Base-by-base conservation (phyloP, 2,888 invertebrate species). In the Cantharis rustica region DNA sequence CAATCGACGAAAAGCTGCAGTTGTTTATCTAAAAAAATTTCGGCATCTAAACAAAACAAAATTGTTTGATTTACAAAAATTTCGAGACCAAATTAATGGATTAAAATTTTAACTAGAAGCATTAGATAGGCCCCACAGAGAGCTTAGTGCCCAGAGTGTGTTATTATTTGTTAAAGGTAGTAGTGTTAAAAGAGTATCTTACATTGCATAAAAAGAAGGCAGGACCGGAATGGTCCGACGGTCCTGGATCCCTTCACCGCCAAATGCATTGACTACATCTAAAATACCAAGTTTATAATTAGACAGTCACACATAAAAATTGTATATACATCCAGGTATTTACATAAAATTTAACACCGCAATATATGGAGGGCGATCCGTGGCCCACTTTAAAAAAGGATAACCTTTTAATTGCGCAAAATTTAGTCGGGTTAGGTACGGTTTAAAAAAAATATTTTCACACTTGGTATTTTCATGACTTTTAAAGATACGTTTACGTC, bases 191-290 rank as follows among this genome's bases (percentile, higher is more conserved):
- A 84, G 81, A 83, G 81, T 81, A 83, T 85, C 87, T 87, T 87
- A 87, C 87, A 87, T 86, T 87, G 86, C 85, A 84, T 84, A 83
- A 84, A 85, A 85, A 84, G 85, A 86, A 86, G 86, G 85, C 84
- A 85, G 86, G 85, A 84, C 85, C 82, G 84, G 85, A 82, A 80
- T 84, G 85, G 86, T 85, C 91, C 90, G 90, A 90, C 90, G 89
- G 86, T 85, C 88, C 86, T 84, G 85, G 85, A 86, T 86, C 88
- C 87, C 90, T 90, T 93, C 94, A 94, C 93, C 94, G 93, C 94
- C 94, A 94, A 91, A 94, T 93, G 93, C 94, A 94, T 92, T 94
- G 94, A 93, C 94, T 94, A 93, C 94, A 94, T 93, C 94, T 94
- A 93, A 91, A 94, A 93, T 90, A 86, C 84, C 84, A 85, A 91